Conservation (phyloP, 2,888 invertebrate species). For the Aelia acuminata region DNA sequence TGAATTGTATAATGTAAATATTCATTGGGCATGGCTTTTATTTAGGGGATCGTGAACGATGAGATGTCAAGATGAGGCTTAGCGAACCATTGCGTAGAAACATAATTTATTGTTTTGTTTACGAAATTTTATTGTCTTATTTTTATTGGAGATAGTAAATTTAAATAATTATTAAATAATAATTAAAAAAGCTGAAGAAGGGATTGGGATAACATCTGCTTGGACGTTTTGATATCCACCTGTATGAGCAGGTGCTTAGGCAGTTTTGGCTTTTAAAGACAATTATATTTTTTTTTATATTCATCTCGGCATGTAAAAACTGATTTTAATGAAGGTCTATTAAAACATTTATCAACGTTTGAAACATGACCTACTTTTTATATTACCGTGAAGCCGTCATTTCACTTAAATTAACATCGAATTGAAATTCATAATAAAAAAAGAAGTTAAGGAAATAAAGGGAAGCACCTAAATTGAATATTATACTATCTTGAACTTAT, state of each 20-base stretch:
- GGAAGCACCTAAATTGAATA: too few species aligned
- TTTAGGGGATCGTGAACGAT: too few species aligned
- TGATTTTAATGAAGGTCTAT: conserved; percentile 20
- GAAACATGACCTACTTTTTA: conserved; percentile 6
- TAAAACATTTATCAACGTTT: conserved; percentile 1
- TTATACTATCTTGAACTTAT: too few species aligned
- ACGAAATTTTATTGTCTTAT: background rate
- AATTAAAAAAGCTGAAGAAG: background rate
- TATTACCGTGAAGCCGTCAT: background rate
- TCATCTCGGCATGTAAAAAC: background rate
- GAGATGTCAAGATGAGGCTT: background rate
- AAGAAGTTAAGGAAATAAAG: too few species aligned
- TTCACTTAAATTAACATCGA: background rate
- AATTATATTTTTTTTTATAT: background rate
- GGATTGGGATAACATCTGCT: conserved; percentile 10
- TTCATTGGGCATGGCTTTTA: too few species aligned
- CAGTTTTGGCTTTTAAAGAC: conserved; percentile 14
- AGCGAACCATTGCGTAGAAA: background rate
- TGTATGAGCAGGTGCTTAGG: background rate
- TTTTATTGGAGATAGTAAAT: background rate
- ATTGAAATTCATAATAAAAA: background rate
- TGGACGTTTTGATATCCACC: conserved; percentile 5
- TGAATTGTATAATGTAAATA: too few species aligned
- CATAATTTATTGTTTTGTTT: background rate
- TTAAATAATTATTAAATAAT: background rate